Evolutionary conservation across 2,113 vertebrate species (phyloP), one percentile per base, ranked within the genome.

Genomic region (Orientallactaga bullata): DNA sequence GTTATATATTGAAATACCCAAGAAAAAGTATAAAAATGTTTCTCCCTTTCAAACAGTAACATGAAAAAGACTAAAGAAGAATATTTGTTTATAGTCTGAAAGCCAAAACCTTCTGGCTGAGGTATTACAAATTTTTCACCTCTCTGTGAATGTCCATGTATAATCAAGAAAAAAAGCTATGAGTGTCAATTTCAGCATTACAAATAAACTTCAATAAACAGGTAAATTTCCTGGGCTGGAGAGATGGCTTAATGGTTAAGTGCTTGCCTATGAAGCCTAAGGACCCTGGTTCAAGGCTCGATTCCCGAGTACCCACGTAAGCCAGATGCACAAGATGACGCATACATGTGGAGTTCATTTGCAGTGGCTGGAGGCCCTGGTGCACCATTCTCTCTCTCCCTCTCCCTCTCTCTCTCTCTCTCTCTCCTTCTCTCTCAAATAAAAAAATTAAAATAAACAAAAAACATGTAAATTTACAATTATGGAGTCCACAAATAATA

Each of bases 371-470:
- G n/a, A n/a, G n/a, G n/a, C n/a, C n/a, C n/a, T n/a, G n/a, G n/a
- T n/a, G n/a, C n/a, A n/a, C n/a, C n/a, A n/a, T n/a, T n/a, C n/a
- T n/a, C n/a, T n/a, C n/a, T n/a, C n/a, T n/a, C n/a, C n/a, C n/a
- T n/a, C n/a, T n/a, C n/a, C n/a, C n/a, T n/a, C n/a, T n/a, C n/a
- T n/a, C n/a, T n/a, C n/a, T n/a, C n/a, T n/a, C n/a, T n/a, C n/a
- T n/a, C n/a, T n/a, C n/a, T n/a, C n/a, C n/a, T n/a, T n/a, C n/a
- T n/a, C n/a, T n/a, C n/a, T n/a, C n/a, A n/a, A n/a, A n/a, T n/a
- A n/a, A n/a, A n/a, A n/a, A n/a, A n/a, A n/a, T n/a, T n/a, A n/a
- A 42, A 85, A 74, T 51, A 65, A 82, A 82, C 47, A 88, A 30
- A 28, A 83, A 74, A 73, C 42, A 73, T 60, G 47, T 13, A 66